Conservation (phyloP, 2,888 invertebrate genomes). For the Fragum whitleyi region DNA sequence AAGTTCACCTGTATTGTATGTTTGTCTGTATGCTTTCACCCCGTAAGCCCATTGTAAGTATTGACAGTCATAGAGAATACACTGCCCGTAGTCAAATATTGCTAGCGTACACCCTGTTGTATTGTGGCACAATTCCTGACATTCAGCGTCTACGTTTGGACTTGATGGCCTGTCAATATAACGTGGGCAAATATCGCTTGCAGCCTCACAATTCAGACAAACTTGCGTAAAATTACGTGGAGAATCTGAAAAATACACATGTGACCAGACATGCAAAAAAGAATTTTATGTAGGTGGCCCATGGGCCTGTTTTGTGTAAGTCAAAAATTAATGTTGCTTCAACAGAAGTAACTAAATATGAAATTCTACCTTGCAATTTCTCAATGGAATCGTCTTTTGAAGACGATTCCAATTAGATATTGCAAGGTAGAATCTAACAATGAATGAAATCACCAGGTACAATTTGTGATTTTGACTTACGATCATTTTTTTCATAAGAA, state of each 20-base stretch:
- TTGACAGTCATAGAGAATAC: not conserved
- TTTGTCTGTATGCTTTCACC: not conserved
- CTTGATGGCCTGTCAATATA: not conserved
- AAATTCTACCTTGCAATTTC: too few species aligned
- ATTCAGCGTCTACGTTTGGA: not conserved
- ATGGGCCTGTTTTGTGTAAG: too few species aligned
- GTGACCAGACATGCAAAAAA: not conserved
- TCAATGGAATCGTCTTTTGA: too few species aligned
- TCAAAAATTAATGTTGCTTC: too few species aligned
- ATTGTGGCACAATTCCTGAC: not conserved
- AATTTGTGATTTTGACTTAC: too few species aligned
- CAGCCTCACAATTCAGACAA: constrained; percentile 2
- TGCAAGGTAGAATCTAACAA: too few species aligned
- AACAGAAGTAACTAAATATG: too few species aligned
- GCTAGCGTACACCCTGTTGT: not conserved
- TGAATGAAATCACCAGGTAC: too few species aligned
- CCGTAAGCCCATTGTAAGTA: not conserved
- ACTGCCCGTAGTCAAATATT: not conserved
- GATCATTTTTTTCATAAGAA: too few species aligned
- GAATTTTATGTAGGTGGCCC: too few species aligned
- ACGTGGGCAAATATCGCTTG: not conserved
- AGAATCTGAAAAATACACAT: not conserved
- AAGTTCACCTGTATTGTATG: constrained; percentile 4
- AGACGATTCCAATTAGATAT: too few species aligned
- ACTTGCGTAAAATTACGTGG: constrained; percentile 15